These are phyloP conservation scores for Syrmaticus mikado DNA, from an alignment of 2,113 vertebrate genomes.

Conservation along the genomic window DNA sequence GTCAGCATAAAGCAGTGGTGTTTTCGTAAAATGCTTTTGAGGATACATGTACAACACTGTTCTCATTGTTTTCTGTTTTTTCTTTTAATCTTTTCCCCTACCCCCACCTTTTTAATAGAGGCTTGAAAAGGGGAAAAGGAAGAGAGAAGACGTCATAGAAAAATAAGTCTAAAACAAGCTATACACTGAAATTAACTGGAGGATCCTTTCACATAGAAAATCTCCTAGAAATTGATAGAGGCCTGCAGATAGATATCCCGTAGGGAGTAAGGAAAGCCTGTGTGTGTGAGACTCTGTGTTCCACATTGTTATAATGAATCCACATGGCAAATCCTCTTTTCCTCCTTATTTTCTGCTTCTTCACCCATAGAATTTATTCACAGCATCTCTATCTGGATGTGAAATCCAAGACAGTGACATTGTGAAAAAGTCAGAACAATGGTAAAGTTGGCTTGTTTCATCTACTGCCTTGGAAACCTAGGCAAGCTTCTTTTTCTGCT, in stretches of 20 bases:
- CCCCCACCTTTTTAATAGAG: background rate
- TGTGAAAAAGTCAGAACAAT: constrained; percentile 68
- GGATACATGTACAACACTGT: background rate
- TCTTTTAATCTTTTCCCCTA: background rate
- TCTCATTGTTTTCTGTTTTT: background rate
- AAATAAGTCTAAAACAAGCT: constrained; percentile 58
- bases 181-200: constrained; percentile 58
- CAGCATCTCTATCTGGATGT: constrained; percentile 72
- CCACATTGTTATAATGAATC: constrained; percentile 61
- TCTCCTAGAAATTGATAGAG: constrained; percentile 68
- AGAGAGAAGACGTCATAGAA: constrained; percentile 36
- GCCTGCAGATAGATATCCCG: constrained; percentile 59
- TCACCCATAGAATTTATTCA: constrained; percentile 75
- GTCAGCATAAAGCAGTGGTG: background rate
- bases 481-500: constrained; percentile 1
- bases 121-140: constrained; percentile 40
- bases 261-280: constrained; percentile 59
- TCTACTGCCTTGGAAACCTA: constrained; percentile 60
- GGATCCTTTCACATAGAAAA: constrained; percentile 66
- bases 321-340: constrained; percentile 71
- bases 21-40: background rate
- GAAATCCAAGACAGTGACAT: constrained; percentile 70
- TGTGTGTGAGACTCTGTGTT: constrained; percentile 51
- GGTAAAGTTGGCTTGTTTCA: constrained; percentile 58
- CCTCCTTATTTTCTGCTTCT: constrained; percentile 71